Conservation (phyloP, 2,888 invertebrate species). For the Belgica antarctica region DNA sequence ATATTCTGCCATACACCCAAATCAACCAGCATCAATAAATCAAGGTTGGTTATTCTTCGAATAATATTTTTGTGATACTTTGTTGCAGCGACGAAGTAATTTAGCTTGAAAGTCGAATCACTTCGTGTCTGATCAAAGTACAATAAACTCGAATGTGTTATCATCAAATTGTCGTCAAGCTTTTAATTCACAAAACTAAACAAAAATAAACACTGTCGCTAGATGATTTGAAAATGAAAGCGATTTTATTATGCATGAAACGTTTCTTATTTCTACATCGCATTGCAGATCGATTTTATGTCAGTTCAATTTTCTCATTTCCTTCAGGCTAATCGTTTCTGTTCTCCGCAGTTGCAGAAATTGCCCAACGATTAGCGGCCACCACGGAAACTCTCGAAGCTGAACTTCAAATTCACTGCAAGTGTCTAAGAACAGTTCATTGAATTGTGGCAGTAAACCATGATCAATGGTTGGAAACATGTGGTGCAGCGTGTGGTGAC, state of each 20-base stretch:
- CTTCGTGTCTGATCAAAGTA: not conserved
- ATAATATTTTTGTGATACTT: not conserved
- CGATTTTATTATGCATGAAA: no score
- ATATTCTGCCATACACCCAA: not conserved
- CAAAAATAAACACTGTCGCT: no score
- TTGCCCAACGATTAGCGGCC: slow-evolving; percentile 62
- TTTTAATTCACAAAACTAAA: no score
- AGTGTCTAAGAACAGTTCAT: slow-evolving; percentile 58
- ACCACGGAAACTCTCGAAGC: slow-evolving; percentile 57
- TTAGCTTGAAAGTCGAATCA: no score
- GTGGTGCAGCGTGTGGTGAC: slow-evolving; percentile 77
- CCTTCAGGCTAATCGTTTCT: slow-evolving; percentile 44
- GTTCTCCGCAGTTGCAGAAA: slow-evolving; percentile 57
- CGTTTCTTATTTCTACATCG: not conserved
- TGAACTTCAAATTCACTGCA: slow-evolving; percentile 53
- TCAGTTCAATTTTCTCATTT: slow-evolving; percentile 1
- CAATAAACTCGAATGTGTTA: not conserved
- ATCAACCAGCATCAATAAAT: not conserved
- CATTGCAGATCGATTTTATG: not conserved
- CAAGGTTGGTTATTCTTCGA: no score
- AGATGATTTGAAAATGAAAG: no score
- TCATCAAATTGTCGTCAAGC: no score
- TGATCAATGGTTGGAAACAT: slow-evolving; percentile 79
- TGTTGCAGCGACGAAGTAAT: not conserved
- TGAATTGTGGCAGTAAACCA: slow-evolving; percentile 64